A percentile compares a stretch with the other conserved stretches of the same genome.
Evolutionary conservation across 1,140 invertebrate species (phyloP).

Genomic region (Magallana gigas): DNA sequence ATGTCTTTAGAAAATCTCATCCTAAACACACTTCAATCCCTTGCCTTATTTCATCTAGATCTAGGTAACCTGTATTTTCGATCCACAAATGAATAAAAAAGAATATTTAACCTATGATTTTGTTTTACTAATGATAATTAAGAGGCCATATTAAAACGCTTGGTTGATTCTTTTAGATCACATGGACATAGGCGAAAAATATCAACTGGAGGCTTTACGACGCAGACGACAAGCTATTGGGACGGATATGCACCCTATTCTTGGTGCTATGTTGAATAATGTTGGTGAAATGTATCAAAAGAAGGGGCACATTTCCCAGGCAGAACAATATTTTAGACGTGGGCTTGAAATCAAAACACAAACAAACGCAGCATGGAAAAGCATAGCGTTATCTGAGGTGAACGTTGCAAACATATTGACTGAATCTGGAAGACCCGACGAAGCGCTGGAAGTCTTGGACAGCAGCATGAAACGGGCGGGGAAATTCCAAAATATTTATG

Average conservation of each 20-base stretch:
- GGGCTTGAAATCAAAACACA: constrained; percentile 52
- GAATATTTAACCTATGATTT: no score
- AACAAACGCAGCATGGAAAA: constrained; percentile 50
- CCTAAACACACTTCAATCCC: constrained; percentile 46
- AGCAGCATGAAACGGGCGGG: neutral
- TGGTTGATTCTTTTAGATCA: constrained; percentile 21
- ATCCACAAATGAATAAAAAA: no score
- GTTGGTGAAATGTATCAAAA: constrained; percentile 51
- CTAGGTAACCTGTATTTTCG: constrained; percentile 26
- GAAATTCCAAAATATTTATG: neutral
- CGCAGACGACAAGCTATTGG: constrained; percentile 29
- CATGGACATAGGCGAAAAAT: constrained; percentile 46
- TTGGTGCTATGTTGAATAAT: constrained; percentile 56
- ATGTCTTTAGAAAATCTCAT: constrained; percentile 47
- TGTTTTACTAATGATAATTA: neutral
- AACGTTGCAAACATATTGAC: constrained; percentile 52
- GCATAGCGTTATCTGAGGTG: constrained; percentile 43
- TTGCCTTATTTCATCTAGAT: constrained; percentile 50
- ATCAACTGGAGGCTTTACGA: constrained; percentile 49
- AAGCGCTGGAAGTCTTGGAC: constrained; percentile 43
- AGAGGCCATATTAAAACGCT: neutral
- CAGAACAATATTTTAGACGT: constrained; percentile 43
- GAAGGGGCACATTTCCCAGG: constrained; percentile 45
- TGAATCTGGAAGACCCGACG: constrained; percentile 30
- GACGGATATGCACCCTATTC: constrained; percentile 53